Percentiles rank a stretch among this genome's conserved stretches.
Conservation (phyloP, 2,113 vertebrate genomes). For the Erythrocercus mccallii region DNA sequence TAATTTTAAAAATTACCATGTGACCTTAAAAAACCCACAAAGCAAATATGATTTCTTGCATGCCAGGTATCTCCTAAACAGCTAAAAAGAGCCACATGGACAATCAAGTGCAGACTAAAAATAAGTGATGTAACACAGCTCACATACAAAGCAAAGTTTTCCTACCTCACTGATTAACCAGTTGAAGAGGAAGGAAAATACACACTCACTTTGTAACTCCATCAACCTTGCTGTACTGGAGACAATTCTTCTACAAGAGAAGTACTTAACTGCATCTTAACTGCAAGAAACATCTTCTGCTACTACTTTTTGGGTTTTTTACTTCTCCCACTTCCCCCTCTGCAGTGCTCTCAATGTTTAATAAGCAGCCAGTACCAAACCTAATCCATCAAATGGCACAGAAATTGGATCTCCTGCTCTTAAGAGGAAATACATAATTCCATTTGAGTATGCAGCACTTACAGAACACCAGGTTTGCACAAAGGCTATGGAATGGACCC, state of each 20-base stretch:
- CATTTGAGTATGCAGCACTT: not conserved
- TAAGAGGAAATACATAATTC: not conserved
- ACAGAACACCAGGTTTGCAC: not conserved
- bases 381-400: not conserved
- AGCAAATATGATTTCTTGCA: not conserved
- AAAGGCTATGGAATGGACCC: not conserved
- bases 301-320: not conserved
- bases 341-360: not conserved
- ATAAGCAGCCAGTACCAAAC: not conserved
- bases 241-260: not conserved
- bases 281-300: constrained; percentile 2
- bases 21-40: not conserved
- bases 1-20: not conserved
- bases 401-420: not conserved
- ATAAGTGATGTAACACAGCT: not conserved
- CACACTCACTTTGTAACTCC: not conserved
- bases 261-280: not conserved
- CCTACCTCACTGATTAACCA: not conserved
- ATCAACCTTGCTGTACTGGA: constrained; percentile 24
- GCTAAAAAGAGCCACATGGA: not conserved
- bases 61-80: not conserved
- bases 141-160: not conserved
- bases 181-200: not conserved
- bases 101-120: not conserved
- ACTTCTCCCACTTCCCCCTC: not conserved